These are phyloP conservation scores for Rousettus leschenaultii DNA, from an alignment of 2,113 vertebrate species.

Conservation along the genomic window DNA sequence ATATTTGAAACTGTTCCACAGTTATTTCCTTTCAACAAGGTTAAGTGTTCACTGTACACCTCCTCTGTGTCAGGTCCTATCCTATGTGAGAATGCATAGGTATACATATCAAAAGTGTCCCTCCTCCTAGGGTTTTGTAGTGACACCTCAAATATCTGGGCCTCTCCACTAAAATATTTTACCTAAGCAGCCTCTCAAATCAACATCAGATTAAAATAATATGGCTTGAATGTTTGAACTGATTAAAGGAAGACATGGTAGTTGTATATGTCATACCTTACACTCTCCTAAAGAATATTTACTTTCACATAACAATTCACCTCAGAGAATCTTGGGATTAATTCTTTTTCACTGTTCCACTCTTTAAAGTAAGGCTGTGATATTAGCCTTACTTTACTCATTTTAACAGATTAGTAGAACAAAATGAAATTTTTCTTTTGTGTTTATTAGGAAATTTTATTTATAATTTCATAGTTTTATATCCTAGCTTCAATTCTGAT, in stretches of 20 bases:
- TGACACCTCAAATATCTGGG: not conserved
- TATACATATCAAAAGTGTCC: not conserved
- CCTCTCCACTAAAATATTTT: not conserved
- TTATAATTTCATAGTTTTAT: not conserved
- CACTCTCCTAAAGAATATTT: not conserved
- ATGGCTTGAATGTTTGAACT: not conserved
- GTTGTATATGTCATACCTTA: not conserved
- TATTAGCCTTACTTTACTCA: not conserved
- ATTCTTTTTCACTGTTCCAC: not conserved
- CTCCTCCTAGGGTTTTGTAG: not conserved
- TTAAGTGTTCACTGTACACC: not conserved
- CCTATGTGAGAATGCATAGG: not conserved
- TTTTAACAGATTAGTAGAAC: slow-evolving; percentile 8
- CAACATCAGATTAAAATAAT: not conserved
- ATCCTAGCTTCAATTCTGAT: not conserved
- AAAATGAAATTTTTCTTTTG: not conserved
- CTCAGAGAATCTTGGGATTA: not conserved
- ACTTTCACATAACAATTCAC: not conserved
- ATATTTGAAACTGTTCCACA: not conserved
- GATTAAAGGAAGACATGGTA: not conserved
- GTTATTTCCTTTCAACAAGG: not conserved
- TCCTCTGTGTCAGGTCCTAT: not conserved
- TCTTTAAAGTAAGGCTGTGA: not conserved
- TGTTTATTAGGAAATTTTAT: slow-evolving; percentile 25
- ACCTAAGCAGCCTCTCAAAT: not conserved